Percentiles rank a stretch among this genome's conserved stretches.
These are phyloP conservation scores for Sphinx pinastri DNA, from an alignment of 2,888 invertebrate genomes.

Conservation along the genomic window DNA sequence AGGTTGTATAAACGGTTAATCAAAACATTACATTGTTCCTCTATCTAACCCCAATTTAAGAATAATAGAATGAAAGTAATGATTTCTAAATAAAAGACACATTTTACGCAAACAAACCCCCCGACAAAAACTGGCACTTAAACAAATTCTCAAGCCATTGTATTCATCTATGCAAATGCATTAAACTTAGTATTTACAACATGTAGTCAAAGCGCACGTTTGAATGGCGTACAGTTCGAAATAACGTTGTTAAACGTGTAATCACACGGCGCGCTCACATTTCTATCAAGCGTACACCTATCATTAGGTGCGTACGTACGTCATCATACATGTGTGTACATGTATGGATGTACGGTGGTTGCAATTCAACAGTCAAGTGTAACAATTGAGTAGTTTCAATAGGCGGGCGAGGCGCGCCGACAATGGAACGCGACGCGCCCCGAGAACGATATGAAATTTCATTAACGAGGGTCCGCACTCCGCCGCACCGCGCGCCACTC, in stretches of 20 bases:
- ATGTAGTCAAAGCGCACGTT: constrained; percentile 19
- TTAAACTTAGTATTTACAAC: constrained; percentile 17
- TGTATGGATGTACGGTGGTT: constrained; percentile 5
- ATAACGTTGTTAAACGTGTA: constrained; percentile 24
- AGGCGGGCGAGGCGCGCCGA: constrained; percentile 58
- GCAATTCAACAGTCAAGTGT: constrained; percentile 59
- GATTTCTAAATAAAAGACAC: not conserved
- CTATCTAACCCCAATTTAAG: not conserved
- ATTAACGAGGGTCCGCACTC: constrained; percentile 73
- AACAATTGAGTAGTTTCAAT: constrained; percentile 68
- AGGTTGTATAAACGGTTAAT: not conserved
- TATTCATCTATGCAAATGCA: constrained; percentile 25
- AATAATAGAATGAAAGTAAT: not conserved
- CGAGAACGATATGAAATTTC: constrained; percentile 77
- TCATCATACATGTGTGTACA: not conserved
- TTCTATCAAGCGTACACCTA: constrained; percentile 23
- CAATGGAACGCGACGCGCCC: constrained; percentile 62
- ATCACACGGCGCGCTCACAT: constrained; percentile 21
- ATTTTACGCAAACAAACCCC: not conserved
- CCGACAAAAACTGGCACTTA: constrained; percentile 8
- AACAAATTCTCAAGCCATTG: constrained; percentile 20
- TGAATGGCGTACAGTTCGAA: constrained; percentile 18
- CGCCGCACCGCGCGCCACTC: constrained; percentile 50
- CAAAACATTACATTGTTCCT: not conserved
- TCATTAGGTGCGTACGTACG: constrained; percentile 9